A percentile compares a stretch with the other conserved stretches of the same genome.
phyloP scores from a whole-genome alignment of 2,888 invertebrate genomes.

The Calameuta filiformis region DNA sequence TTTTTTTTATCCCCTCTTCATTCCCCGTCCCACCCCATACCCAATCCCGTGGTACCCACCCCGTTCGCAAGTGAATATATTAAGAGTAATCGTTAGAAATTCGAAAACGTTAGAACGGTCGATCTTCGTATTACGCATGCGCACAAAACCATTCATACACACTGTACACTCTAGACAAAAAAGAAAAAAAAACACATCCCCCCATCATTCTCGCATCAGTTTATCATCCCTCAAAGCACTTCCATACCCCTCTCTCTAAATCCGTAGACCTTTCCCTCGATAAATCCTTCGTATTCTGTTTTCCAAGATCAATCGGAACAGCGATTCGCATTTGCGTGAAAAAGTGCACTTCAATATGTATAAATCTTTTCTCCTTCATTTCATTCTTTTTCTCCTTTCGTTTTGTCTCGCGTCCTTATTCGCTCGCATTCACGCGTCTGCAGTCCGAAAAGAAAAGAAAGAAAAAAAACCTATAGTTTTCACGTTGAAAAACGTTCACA shows the following conservation, averaged over 20 bases:
- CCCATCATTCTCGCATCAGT: too few relatives aligned
- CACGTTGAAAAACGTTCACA: conserved; percentile 42
- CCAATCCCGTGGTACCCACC: neutral
- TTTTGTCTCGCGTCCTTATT: conserved; percentile 20
- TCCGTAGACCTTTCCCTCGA: too few relatives aligned
- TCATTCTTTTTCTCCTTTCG: conserved; percentile 16
- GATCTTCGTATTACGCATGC: neutral
- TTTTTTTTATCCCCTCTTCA: neutral
- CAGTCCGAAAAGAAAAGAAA: neutral
- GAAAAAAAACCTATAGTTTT: conserved; percentile 24
- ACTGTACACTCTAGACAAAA: neutral
- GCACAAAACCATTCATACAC: too few relatives aligned
- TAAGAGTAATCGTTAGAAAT: conserved; percentile 31
- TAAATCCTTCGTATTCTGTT: too few relatives aligned
- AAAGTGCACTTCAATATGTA: too few relatives aligned
- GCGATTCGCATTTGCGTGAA: too few relatives aligned
- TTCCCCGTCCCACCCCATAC: conserved; percentile 2
- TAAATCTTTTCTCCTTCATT: neutral
- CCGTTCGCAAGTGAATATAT: conserved; percentile 44
- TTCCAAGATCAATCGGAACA: too few relatives aligned
- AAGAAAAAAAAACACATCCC: conserved; percentile 12
- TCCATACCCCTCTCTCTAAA: too few relatives aligned
- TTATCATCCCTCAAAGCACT: too few relatives aligned
- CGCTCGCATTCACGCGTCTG: conserved; percentile 22
- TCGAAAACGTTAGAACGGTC: conserved; percentile 23